A percentile compares a stretch with the other conserved stretches of the same genome.
Conservation (phyloP, 2,113 vertebrate genomes). For the Daubentonia madagascariensis region DNA sequence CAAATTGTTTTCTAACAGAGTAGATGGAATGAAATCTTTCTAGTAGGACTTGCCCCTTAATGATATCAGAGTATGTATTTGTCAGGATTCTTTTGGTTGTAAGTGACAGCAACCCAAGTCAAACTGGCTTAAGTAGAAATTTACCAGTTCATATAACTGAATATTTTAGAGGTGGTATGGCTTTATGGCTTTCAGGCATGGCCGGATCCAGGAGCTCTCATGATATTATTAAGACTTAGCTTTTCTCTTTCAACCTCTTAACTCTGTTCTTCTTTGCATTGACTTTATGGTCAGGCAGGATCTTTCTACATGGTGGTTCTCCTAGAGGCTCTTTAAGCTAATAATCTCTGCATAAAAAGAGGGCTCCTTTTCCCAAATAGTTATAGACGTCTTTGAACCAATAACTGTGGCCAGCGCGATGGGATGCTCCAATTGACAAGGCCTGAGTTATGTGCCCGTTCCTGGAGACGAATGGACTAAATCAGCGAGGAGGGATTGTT, state of each 20-base stretch:
- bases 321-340: not conserved
- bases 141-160: not conserved
- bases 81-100: not conserved
- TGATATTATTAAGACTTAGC: not conserved
- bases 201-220: not conserved
- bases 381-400: not conserved
- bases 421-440: not conserved
- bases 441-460: not conserved
- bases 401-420: not conserved
- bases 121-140: not conserved
- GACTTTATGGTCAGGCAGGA: not conserved
- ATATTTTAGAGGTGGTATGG: not conserved
- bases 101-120: not conserved
- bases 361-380: not conserved
- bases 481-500: not conserved
- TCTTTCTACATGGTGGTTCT: not conserved
- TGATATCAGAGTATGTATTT: not conserved
- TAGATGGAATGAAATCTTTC: not conserved
- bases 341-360: not conserved
- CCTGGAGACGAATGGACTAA: not conserved
- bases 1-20: not conserved
- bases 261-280: not conserved
- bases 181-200: not conserved
- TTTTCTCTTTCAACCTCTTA: not conserved
- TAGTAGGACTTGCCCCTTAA: not conserved